Evolutionary conservation across 37 sponge, comb jelly and placozoan genomes (phyloP), one percentile per base, ranked within the genome.

Genomic region (Chondrilla cf. caribensis): DNA sequence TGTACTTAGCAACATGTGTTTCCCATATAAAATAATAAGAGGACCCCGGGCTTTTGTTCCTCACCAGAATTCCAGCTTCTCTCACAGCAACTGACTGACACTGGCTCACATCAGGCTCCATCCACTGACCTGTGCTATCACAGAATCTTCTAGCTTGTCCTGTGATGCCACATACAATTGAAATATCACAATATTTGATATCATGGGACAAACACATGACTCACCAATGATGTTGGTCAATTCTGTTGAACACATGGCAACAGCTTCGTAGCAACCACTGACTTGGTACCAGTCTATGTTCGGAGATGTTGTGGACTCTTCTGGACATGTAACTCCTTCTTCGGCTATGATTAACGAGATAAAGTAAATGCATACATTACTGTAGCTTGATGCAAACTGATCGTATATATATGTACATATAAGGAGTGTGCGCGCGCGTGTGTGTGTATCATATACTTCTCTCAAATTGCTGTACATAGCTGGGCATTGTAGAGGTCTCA

Each of bases 71-170:
- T 33, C 35, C 35, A 29, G 35, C 35, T 17, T 67, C 35, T 33
- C 68, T 67, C 31, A 67, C 31, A 33, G 32, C 35, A 26, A 67
- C 68, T 67, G 68, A 67, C 32, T 33, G 1, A 33, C 68, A 67
- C 31, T 33, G 11, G 14, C 35, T 67, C 31, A 67, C 33, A 67
- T 67, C 35, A 67, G 68, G 68, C 31, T 26, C 15, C 2, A 31
- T 32, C 68, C 68, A 67, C 68, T 67, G 68, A 29, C 68, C 68
- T 33, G 68, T 33, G 1, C 35, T 29, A 29, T 4, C 4, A 29
- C 68, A 67, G 35, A 67, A 33, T 33, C 68, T 67, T 29, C 35
- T 67, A 17, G 68, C 68, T 4, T 33, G 68, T 33, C 68, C 68
- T 67, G 32, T 60, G 22, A 5, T 9, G 5, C 5, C 64, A 54